Base-by-base conservation (phyloP, 2,888 invertebrate genomes). In the Microctonus brassicae region DNA sequence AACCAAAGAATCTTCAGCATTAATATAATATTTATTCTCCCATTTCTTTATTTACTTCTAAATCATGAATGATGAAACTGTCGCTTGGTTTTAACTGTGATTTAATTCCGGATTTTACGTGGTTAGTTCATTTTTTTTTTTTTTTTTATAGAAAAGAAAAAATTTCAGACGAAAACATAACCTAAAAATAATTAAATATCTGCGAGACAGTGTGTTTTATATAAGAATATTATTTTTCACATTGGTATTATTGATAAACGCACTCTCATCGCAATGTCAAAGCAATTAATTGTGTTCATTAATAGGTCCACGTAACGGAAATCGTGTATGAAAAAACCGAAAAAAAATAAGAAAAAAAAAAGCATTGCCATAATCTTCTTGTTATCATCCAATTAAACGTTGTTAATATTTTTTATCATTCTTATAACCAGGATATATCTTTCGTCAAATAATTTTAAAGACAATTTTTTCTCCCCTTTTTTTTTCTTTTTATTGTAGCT, bases 401-500 rank as follows among this genome's bases (percentile, higher is more conserved):
- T 65, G 7, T 62, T 22, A 26, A 24, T 62, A 65, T 24, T 65
- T 55, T 36, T 55, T 55, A 55, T 55, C 52, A 53, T 65, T 52
- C 17, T 63, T 52, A 63, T 29, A 55, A 24, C 47, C 63, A 52
- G 63, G 33, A 63, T 60, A 61, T 36, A 62, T 39, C 39, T 63
- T 63, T 39, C 36, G 24, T 39, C 24, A 47, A 36, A 39, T 34
- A 13, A 62, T 7, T 11, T 39, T 39, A 26, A 42, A 39, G 22
- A 26, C 39, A 52, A 39, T 6, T n/a, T 26, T 66, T 65, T 36
- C 52, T 52, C 33, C n/a, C n/a, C 39, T 55, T 53, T 61, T 53
- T 52, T 47, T 61, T 61, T 53, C 33, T 47, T 61, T 61, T 34
- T 42, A 52, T 61, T 58, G 80, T 80, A 83, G 81, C 79, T 81